Evolutionary conservation across 2,797 vertebrate species (phyloP).

Genomic region (Muscicapa striata): DNA sequence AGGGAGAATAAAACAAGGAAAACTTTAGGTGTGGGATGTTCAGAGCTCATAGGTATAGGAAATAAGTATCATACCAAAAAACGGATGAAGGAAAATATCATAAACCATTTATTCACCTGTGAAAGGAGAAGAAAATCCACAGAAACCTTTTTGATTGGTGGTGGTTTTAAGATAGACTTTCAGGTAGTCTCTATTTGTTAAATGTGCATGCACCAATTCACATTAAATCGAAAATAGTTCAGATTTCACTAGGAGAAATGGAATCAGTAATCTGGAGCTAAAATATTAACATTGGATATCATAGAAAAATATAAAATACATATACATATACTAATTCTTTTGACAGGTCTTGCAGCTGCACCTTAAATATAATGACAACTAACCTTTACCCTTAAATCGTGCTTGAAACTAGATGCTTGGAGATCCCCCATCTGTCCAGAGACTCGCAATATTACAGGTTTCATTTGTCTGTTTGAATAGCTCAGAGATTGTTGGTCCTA

Average conservation of each 20-base stretch:
- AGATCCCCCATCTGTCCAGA: background rate
- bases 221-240: accelerated
- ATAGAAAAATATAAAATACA: background rate
- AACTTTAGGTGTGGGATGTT: background rate
- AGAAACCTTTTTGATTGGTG: background rate
- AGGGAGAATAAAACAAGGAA: background rate
- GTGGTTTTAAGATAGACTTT: background rate
- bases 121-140: background rate
- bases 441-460: background rate
- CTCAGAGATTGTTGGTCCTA: background rate
- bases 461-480: background rate
- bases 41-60: background rate
- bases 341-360: background rate
- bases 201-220: accelerated
- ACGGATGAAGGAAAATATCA: background rate
- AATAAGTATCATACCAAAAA: background rate
- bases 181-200: background rate
- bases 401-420: background rate
- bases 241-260: background rate
- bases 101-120: background rate
- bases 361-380: background rate
- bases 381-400: background rate
- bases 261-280: background rate
- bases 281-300: background rate
- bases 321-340: background rate